Evolutionary conservation across 1,140 invertebrate genomes (phyloP), one percentile per base, ranked within the genome.

Genomic region (Pogonomyrmex barbatus): DNA sequence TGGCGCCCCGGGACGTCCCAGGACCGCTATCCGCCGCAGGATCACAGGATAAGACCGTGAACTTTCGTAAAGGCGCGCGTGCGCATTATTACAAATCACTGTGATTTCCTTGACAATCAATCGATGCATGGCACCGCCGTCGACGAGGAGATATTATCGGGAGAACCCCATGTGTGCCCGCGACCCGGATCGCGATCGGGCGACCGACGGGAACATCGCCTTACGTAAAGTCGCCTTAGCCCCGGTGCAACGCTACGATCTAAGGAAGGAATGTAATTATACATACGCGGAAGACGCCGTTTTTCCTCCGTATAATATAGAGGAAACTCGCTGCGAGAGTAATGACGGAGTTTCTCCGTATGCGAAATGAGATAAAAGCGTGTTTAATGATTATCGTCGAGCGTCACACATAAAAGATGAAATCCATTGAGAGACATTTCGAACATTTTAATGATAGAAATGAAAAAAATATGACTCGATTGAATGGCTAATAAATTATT

Each of bases 31-130:
- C 76, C 77, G 36, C 39, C 42, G 42, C 17, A 73, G 52, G 67
- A 50, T 56, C 78, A 54, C 73, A 39, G 47, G 71, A 89, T 89
- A 81, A 83, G 77, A 90, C 71, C 68, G 86, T 89, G 86, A 90
- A 90, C 89, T 82, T 50, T 85, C 56, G 39, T 58, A 65, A 45
- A 62, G 68, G 36, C 73, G 83, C 78, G 79, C 75, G 77, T 76
- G 75, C 68, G 88, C 67, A 87, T 88, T 85, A 90, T 85, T 85
- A 88, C 70, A 85, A 90, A 90, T 88, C 88, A 89, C 70, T 76
- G 79, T 50, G 73, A 70, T 84, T 52, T 36, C 45, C 77, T 83
- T 73, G 73, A 54, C 39, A 68, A 76, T 82, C 87, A 45, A 67
- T n/a, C n/a, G n/a, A n/a, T n/a, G n/a, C n/a, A n/a, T 39, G 54